phyloP scores from a whole-genome alignment of 2,113 vertebrate species.

The Telmatochromis sp. region DNA sequence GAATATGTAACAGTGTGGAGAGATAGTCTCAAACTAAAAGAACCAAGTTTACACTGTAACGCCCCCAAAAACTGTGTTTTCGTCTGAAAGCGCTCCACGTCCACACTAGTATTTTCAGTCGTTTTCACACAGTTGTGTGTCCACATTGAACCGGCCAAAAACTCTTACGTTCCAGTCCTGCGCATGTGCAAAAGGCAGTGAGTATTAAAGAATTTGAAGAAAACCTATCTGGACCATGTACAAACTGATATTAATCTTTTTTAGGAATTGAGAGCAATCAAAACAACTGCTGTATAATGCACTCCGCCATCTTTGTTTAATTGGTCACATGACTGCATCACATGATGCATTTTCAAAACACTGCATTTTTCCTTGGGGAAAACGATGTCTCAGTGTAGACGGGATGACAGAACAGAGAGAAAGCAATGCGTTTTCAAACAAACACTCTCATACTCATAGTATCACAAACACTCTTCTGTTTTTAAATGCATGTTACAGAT shows the following conservation, averaged over 20 bases:
- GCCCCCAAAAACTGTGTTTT: background rate
- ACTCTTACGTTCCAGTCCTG: background rate
- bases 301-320: background rate
- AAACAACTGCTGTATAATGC: background rate
- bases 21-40: too few relatives aligned
- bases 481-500: background rate
- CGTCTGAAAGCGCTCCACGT: fast-evolving
- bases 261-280: background rate
- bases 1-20: too few relatives aligned
- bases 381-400: background rate
- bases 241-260: background rate
- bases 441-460: background rate
- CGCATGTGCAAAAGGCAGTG: background rate
- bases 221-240: background rate
- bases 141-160: background rate
- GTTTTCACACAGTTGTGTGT: fast-evolving
- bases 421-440: background rate
- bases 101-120: background rate
- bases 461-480: background rate
- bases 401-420: background rate
- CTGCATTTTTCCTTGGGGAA: background rate
- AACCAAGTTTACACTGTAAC: too few relatives aligned
- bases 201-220: background rate
- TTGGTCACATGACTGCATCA: background rate
- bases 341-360: background rate